Base-by-base conservation (phyloP, 2,888 invertebrate genomes). In the Lycophotia porphyrea region DNA sequence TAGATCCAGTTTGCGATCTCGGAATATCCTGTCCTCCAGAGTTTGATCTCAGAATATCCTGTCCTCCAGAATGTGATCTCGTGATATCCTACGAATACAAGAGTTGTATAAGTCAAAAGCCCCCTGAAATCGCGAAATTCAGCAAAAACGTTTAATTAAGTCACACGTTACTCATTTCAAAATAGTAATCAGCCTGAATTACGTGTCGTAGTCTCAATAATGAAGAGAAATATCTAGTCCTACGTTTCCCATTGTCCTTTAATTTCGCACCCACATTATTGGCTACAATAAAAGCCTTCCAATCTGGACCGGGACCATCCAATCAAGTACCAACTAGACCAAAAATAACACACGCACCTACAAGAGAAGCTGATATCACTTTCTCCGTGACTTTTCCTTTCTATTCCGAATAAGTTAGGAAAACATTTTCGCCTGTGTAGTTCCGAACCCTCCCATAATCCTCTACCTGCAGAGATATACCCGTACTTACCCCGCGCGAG, bases 401-500 rank as follows among this genome's bases (percentile, higher is more conserved):
- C 96, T 93, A 88, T 87, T 80, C 90, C 91, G 89, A 94, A 95
- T 95, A 95, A 95, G 95, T 96, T 95, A 90, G 94, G 93, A 95
- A 96, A 96, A 96, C 95, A 95, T 95, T 96, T 95, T 95, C 95
- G 93, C 93, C 91, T 88, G 89, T 92, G 92, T 92, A 93, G 94
- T 93, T 91, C 92, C 92, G 90, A 92, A 93, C 95, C 95, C 94
- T 93, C 94, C 91, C 90, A 91, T 95, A 96, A 96, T 96, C 96
- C 94, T 94, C 92, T 96, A 96, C 96, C 96, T 96, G 96, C 92
- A 92, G 93, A 95, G 95, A 96, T 96, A 95, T 95, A 95, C 94
- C 94, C 94, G 91, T 93, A 94, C 95, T 95, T 94, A 95, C 95
- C 94, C 96, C 91, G 94, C 91, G 90, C 93, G 93, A 88, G 95